A percentile compares a stretch with the other conserved stretches of the same genome.
Conservation (phyloP, 2,113 vertebrate species). For the Xenus cinereus region DNA sequence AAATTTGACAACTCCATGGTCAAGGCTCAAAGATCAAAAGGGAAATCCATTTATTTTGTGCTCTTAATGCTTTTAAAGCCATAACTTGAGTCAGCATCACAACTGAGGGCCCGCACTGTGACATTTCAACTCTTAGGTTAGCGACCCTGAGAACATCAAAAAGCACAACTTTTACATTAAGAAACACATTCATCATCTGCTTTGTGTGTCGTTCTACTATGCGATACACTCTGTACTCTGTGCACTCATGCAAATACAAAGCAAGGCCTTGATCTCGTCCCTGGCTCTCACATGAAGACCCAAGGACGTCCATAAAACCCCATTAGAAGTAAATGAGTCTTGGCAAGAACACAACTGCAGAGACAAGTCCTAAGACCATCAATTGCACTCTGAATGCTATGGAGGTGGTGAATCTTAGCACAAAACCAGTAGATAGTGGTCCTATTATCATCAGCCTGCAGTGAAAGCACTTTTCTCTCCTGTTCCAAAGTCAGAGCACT, state of each 20-base stretch:
- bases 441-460: background rate
- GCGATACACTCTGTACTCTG: background rate
- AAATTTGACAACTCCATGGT: background rate
- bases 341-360: background rate
- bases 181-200: background rate
- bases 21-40: background rate
- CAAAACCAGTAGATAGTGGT: accelerated
- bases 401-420: background rate
- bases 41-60: background rate
- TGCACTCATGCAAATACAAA: background rate
- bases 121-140: background rate
- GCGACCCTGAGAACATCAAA: background rate
- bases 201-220: background rate
- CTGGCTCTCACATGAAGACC: background rate
- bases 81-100: background rate
- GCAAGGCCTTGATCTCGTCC: background rate
- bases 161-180: background rate
- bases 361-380: background rate
- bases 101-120: background rate
- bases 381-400: background rate
- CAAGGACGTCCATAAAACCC: background rate
- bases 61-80: background rate
- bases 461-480: background rate
- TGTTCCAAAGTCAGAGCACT: background rate
- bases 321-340: background rate